Evolutionary conservation across 2,113 vertebrate species (phyloP), one percentile per base, ranked within the genome.

Genomic region (Proterorhinus semilunaris): DNA sequence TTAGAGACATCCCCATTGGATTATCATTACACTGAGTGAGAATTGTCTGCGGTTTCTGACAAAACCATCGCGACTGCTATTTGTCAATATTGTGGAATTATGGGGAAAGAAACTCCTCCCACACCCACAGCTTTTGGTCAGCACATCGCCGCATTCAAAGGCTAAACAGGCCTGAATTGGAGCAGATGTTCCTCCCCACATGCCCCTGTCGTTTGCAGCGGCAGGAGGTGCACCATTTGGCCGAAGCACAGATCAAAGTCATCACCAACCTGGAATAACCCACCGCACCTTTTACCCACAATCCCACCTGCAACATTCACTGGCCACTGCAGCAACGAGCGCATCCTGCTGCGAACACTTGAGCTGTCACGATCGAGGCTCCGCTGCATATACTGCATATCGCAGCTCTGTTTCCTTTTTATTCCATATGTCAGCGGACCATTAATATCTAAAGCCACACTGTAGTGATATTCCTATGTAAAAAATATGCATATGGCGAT

Each of bases 181-280:
- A 85, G 74, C 83, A 86, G 82, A 85, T 85, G 87, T 86, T 81
- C 65, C 66, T 53, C 36, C 69, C 77, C 63, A 52, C 67, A 42
- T 67, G 71, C 61, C 53, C 21, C 11, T 83, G 76, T 84, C 68
- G 67, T 74, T 16, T 65, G 42, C 53, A 66, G 49, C 81, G 79
- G 81, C 77, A 27, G 79, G 83, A 57, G 55, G 68, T 27, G 64
- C 65, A 82, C 44, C 66, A 70, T 78, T 78, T 73, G 52, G 70
- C 78, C 80, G 72, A 76, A 36, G 76, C 65, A 70, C 65, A 66
- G 66, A 89, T 81, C 72, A 83, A 83, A 88, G 77, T 79, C 74
- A 66, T 74, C 45, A 79, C 74, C 68, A 69, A 88, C 76, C 78
- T 83, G 80, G 72, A 64, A 53, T 69, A 72, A 66, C 21, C 5